These are phyloP conservation scores for Kuschelorhynchus macadamiae DNA, from an alignment of 2,888 invertebrate species.

Conservation along the genomic window DNA sequence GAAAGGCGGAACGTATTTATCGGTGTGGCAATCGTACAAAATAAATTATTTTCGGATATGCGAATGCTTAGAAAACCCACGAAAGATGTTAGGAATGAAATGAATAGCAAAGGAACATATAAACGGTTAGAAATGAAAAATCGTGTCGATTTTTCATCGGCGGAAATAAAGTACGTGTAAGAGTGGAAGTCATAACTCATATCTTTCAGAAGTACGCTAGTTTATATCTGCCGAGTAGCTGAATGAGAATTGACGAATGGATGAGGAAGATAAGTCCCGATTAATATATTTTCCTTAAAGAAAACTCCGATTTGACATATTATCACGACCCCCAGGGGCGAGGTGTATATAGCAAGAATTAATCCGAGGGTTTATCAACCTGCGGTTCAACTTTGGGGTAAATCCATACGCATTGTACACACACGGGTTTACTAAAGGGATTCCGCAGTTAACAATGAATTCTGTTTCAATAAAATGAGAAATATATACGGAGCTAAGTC, in stretches of 20 bases:
- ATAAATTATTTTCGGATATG: slow-evolving; percentile 39
- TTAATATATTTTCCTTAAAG: slow-evolving; percentile 59
- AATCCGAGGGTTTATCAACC: slow-evolving; percentile 26
- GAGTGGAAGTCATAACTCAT: slow-evolving; percentile 63
- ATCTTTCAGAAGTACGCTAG: slow-evolving; percentile 62
- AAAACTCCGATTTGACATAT: slow-evolving; percentile 28
- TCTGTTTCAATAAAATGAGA: slow-evolving; percentile 18
- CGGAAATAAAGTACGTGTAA: slow-evolving; percentile 40
- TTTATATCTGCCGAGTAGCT: slow-evolving; percentile 62
- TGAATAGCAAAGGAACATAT: slow-evolving; percentile 62
- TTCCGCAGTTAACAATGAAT: slow-evolving; percentile 28
- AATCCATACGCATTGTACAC: slow-evolving; percentile 27
- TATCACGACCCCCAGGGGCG: slow-evolving; percentile 21
- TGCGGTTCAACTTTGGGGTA: slow-evolving; percentile 21
- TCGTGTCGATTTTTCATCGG: slow-evolving; percentile 62
- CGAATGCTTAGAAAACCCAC: slow-evolving; percentile 52
- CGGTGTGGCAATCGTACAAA: slow-evolving; percentile 7
- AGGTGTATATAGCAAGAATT: slow-evolving; percentile 30
- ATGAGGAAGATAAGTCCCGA: slow-evolving; percentile 60
- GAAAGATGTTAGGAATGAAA: slow-evolving; percentile 60
- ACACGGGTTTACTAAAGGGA: slow-evolving; percentile 21
- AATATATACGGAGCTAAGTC: too few species aligned
- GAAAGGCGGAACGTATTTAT: slow-evolving; percentile 29
- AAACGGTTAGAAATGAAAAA: slow-evolving; percentile 64
- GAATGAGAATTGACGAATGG: slow-evolving; percentile 62